phyloP scores from a whole-genome alignment of 1,140 invertebrate genomes.

The Brachionus rotundiformis region DNA sequence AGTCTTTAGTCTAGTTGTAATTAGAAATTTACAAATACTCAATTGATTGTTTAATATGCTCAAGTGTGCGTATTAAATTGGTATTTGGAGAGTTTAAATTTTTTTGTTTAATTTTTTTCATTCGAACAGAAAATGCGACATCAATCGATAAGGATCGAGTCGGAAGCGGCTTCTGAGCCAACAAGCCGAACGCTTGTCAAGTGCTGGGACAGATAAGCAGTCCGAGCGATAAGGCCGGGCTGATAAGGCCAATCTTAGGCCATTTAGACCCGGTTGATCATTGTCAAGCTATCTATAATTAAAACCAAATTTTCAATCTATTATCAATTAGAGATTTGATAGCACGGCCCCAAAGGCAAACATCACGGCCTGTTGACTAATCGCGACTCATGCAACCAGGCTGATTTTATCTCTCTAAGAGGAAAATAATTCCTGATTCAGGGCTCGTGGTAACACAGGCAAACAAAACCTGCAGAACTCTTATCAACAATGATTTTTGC shows the following conservation, averaged over 20 bases:
- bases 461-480: no score
- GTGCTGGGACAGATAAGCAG: not conserved
- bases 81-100: not conserved
- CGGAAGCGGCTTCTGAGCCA: not conserved
- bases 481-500: no score
- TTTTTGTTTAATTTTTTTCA: not conserved
- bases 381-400: not conserved
- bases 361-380: not conserved
- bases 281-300: no score
- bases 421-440: no score
- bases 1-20: slow-evolving; percentile 28
- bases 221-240: no score
- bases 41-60: slow-evolving; percentile 49
- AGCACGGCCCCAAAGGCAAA: not conserved
- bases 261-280: no score
- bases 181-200: no score
- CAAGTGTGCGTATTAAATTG: slow-evolving; percentile 44
- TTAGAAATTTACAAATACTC: slow-evolving; percentile 47
- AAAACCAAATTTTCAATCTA: not conserved
- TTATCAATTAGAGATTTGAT: not conserved
- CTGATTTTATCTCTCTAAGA: no score
- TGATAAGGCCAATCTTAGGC: no score
- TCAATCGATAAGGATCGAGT: slow-evolving; percentile 39
- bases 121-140: slow-evolving; percentile 22
- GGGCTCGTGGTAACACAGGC: no score